phyloP scores from a whole-genome alignment of 2,888 invertebrate species.

The Cosmorhoe ocellata region DNA sequence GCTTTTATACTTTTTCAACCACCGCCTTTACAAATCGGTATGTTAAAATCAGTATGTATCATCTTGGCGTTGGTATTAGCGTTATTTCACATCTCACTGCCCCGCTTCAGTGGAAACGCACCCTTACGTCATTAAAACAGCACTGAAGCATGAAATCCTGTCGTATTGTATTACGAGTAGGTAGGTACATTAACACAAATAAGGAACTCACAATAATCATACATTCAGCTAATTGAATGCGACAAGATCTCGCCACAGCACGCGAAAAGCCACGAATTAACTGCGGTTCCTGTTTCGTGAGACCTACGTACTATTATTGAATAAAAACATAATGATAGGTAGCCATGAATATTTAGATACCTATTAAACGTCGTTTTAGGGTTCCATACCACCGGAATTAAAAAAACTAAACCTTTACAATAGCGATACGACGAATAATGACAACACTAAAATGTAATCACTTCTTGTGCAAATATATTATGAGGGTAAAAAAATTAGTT shows the following conservation, averaged over 20 bases:
- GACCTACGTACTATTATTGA: slow-evolving; percentile 18
- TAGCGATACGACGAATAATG: too few relatives aligned
- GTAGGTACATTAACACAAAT: slow-evolving; percentile 35
- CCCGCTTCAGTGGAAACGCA: too few relatives aligned
- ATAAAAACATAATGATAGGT: slow-evolving; percentile 43
- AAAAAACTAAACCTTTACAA: slow-evolving; percentile 25
- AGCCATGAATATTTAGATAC: slow-evolving; percentile 44
- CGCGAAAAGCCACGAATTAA: slow-evolving; percentile 29
- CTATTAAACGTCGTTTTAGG: slow-evolving; percentile 45
- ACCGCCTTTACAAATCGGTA: too few relatives aligned
- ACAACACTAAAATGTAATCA: too few relatives aligned
- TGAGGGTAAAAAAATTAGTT: too few relatives aligned
- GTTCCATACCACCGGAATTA: not conserved
- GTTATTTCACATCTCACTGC: too few relatives aligned
- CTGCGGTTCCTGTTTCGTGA: slow-evolving; percentile 40
- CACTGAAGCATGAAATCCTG: slow-evolving; percentile 27
- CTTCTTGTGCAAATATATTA: too few relatives aligned
- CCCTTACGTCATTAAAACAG: not conserved
- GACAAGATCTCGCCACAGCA: slow-evolving; percentile 34
- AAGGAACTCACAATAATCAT: slow-evolving; percentile 44
- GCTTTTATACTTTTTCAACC: too few relatives aligned
- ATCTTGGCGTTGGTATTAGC: too few relatives aligned
- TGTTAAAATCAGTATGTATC: too few relatives aligned
- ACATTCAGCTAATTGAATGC: slow-evolving; percentile 39
- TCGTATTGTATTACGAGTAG: slow-evolving; percentile 29